Conservation (phyloP, 2,797 vertebrate genomes). For the Tapirus indicus region DNA sequence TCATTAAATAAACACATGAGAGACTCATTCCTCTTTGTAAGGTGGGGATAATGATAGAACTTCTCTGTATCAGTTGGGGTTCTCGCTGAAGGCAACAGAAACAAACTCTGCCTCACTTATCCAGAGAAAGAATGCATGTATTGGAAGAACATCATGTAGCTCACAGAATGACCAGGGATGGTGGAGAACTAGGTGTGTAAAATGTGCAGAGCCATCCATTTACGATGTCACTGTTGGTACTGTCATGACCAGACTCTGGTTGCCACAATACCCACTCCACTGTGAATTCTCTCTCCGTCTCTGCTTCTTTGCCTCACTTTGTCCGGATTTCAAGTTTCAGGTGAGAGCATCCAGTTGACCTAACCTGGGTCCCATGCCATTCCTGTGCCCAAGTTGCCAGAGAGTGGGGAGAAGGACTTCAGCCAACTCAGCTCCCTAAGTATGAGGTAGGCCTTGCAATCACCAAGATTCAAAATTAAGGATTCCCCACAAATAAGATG, state of each 20-base stretch:
- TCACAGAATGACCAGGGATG: not conserved
- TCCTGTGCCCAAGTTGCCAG: not conserved
- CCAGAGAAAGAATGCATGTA: not conserved
- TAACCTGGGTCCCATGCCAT: not conserved
- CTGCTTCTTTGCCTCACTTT: not conserved
- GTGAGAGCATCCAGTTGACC: not conserved
- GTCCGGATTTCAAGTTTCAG: constrained; percentile 9
- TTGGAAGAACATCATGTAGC: not conserved
- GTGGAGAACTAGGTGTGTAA: not conserved
- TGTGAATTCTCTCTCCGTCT: not conserved
- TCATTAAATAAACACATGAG: not conserved
- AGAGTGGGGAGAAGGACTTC: not conserved
- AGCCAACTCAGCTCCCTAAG: not conserved
- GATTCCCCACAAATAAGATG: not conserved
- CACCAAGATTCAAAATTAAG: not conserved
- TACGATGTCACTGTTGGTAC: not conserved
- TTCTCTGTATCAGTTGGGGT: not conserved
- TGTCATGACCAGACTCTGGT: not conserved
- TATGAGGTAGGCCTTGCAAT: not conserved
- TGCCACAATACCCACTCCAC: not conserved
- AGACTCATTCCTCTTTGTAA: not conserved
- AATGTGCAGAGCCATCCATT: not conserved
- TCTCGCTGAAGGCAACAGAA: not conserved
- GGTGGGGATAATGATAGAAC: not conserved
- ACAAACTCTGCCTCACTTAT: not conserved